These are phyloP conservation scores for Manis crassicaudata DNA, from an alignment of 2,797 vertebrate genomes.

Conservation along the genomic window DNA sequence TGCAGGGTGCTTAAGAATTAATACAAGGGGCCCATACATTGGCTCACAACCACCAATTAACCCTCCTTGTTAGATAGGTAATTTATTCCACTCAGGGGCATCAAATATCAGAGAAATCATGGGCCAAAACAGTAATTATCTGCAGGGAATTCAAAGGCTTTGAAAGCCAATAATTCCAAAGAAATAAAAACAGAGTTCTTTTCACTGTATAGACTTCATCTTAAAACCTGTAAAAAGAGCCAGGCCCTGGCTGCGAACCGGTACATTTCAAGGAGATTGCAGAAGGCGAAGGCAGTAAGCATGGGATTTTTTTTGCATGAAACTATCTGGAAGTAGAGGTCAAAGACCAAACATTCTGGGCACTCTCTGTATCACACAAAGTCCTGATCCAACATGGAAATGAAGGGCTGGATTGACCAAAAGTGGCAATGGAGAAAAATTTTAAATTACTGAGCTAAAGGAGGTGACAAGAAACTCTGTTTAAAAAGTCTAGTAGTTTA, in stretches of 20 bases:
- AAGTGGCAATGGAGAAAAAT: constrained; percentile 78
- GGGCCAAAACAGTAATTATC: constrained; percentile 87
- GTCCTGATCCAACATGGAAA: constrained; percentile 83
- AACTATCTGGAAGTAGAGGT: constrained; percentile 86
- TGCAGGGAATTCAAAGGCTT: constrained; percentile 83
- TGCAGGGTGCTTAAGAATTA: constrained; percentile 78
- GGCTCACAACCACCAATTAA: constrained; percentile 85
- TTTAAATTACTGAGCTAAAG: constrained; percentile 77
- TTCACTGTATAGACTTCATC: constrained; percentile 84
- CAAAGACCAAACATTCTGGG: constrained; percentile 85
- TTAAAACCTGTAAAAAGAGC: constrained; percentile 88
- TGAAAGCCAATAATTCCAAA: constrained; percentile 86
- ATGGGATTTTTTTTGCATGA: constrained; percentile 90
- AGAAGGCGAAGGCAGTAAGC: constrained; percentile 88
- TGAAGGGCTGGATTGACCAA: constrained; percentile 70
- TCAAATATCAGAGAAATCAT: constrained; percentile 85
- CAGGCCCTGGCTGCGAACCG: constrained; percentile 86
- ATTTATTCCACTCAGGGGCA: constrained; percentile 85
- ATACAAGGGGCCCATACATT: constrained; percentile 73
- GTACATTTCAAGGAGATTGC: constrained; percentile 87
- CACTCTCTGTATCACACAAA: constrained; percentile 78
- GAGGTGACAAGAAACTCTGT: constrained; percentile 54
- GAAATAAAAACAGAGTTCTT: constrained; percentile 89
- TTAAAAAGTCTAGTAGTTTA: constrained; percentile 60
- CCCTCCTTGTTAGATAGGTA: constrained; percentile 84